phyloP scores from a whole-genome alignment of 1,140 invertebrate genomes.

The Ceratosolen fusciceps region DNA sequence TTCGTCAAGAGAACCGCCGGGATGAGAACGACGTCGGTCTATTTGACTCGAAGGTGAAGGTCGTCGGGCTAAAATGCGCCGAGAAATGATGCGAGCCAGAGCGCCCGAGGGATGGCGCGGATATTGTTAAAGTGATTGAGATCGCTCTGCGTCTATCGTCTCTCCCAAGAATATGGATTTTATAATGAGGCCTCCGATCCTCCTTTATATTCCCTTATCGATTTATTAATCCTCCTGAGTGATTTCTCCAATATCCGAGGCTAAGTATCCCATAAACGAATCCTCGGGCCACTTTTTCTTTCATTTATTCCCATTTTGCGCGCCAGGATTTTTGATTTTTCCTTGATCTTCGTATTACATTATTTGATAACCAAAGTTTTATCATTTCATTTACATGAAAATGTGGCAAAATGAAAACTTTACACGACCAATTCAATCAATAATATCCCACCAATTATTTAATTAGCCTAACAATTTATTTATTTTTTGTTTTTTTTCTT shows the following conservation, averaged over 20 bases:
- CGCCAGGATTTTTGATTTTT: too few relatives aligned
- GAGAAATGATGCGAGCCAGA: background rate
- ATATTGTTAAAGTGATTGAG: background rate
- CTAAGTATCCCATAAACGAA: background rate
- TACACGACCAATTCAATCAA: too few relatives aligned
- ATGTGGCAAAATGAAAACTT: too few relatives aligned
- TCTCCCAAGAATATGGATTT: slow-evolving; percentile 27
- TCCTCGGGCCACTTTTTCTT: background rate
- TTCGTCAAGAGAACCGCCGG: slow-evolving; percentile 32
- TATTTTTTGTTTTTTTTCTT: too few relatives aligned
- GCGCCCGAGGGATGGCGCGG: too few relatives aligned
- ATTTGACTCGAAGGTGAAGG: background rate
- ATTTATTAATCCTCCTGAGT: background rate
- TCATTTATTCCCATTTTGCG: background rate
- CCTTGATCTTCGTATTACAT: too few relatives aligned
- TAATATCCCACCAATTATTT: too few relatives aligned
- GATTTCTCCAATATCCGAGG: background rate
- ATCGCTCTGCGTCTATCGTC: slow-evolving; percentile 22
- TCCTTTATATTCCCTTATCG: background rate
- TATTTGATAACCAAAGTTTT: too few relatives aligned
- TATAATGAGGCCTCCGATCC: slow-evolving; percentile 2
- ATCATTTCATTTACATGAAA: too few relatives aligned
- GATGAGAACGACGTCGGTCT: slow-evolving; percentile 27
- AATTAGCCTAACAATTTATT: too few relatives aligned
- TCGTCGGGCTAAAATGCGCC: background rate